Conservation (phyloP, 1,140 invertebrate species). For the Notospermus geniculatus region DNA sequence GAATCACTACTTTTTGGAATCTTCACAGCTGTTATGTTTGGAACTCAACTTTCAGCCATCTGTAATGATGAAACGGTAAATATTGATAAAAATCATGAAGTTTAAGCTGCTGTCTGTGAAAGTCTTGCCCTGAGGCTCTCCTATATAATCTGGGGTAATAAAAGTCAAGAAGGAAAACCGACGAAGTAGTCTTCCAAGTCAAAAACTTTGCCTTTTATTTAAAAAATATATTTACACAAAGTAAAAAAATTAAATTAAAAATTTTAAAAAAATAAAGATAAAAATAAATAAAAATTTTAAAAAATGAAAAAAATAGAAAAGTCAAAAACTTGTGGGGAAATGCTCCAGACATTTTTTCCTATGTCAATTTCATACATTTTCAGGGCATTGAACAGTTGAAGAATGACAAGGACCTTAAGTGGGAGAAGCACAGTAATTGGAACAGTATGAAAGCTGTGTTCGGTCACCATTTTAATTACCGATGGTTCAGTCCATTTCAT, state of each 20-base stretch:
- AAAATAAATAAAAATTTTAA: neutral
- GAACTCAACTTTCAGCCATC: conserved; percentile 95
- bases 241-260: neutral
- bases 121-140: no score
- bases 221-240: neutral
- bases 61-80: conserved; percentile 96
- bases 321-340: neutral
- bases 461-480: conserved; percentile 80
- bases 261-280: neutral
- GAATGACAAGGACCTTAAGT: conserved; percentile 80
- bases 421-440: conserved; percentile 87
- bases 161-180: no score
- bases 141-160: no score
- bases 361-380: conserved; percentile 16
- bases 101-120: no score
- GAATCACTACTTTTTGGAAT: conserved; percentile 97
- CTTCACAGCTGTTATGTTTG: conserved; percentile 97
- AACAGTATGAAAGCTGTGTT: conserved; percentile 93
- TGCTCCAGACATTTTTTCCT: no score
- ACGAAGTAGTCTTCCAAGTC: neutral
- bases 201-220: neutral
- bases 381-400: conserved; percentile 94
- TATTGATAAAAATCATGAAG: no score
- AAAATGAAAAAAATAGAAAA: neutral
- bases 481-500: conserved; percentile 90